phyloP scores from a whole-genome alignment of 2,113 vertebrate genomes.

The Hassar affinis region DNA sequence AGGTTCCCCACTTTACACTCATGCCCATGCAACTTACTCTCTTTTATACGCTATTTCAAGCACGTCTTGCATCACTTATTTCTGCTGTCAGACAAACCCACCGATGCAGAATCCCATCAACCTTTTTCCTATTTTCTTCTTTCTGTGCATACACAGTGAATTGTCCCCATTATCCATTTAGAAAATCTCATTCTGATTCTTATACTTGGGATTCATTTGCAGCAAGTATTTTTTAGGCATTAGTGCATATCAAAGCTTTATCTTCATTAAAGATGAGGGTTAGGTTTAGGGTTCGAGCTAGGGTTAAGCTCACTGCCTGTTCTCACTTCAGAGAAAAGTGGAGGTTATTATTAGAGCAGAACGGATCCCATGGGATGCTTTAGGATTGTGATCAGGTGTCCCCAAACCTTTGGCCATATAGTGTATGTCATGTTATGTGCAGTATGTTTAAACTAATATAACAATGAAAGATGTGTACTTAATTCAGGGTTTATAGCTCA shows the following conservation, averaged over 20 bases:
- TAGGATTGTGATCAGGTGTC: no score
- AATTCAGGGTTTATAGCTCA: background rate
- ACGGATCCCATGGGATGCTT: no score
- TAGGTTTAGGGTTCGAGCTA: background rate
- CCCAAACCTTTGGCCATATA: background rate
- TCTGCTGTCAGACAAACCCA: background rate
- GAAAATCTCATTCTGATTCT: background rate
- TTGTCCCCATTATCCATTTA: slow-evolving; percentile 54
- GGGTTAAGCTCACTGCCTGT: background rate
- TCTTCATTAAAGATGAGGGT: background rate
- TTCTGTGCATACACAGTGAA: slow-evolving; percentile 4
- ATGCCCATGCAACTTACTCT: background rate
- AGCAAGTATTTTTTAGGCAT: background rate
- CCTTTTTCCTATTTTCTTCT: background rate
- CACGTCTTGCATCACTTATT: background rate
- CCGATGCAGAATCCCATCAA: no score
- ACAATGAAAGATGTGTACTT: background rate
- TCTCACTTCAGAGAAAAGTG: background rate
- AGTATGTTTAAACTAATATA: background rate
- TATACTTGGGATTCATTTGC: background rate
- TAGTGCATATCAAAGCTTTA: background rate
- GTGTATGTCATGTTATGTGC: background rate
- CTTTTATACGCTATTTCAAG: background rate
- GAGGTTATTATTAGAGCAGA: background rate
- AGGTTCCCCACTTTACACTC: background rate